Base-by-base conservation (phyloP, 2,113 vertebrate species). In the Atlantisia rogersi region DNA sequence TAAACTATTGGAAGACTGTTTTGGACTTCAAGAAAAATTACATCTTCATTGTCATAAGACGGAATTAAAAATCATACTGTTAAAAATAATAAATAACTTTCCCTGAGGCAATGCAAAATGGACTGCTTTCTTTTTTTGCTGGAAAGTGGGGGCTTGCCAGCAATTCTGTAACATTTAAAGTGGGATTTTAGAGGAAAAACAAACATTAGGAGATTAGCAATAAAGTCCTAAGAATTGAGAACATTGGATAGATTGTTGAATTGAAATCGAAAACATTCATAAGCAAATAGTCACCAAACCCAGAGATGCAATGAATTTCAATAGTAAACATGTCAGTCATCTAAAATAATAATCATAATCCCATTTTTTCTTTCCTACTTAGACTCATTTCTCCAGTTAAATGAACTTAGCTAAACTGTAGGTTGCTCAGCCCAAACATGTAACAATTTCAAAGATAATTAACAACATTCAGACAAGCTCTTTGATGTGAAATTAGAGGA, bases 401-500 rank as follows among this genome's bases (percentile, higher is more conserved):
- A 94, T 52, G 5, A 88, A 71, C 15, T 55, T 70, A 75, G 40
- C 25, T 82, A 83, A 93, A 76, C 31, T 81, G 59, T 88, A 73
- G 9, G 29, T 90, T 86, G 65, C 48, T 87, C 94, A 87, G 39
- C 53, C 53, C 40, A 87, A 95, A 82, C 22, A 42, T 82, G 52
- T 75, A 92, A 60, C 81, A 89, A 52, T 70, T 95, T 92, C 81
- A 94, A 95, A 95, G 88, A 92, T 74, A 97, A 95, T 94, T 75
- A 75, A 69, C 18, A 82, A 19, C 15, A 81, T 78, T 93, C 69
- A 88, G 65, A 94, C 89, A 84, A 62, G 15, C 15, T 37, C 56
- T 94, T 94, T 96, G 81, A 95, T 92, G 74, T 87, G 52, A 95
- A 97, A 91, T 91, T 83, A 81, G 53, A 84, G 65, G 92, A 91